These are phyloP conservation scores for Onthophagus sagittarius DNA, from an alignment of 2,888 invertebrate genomes.

Conservation along the genomic window DNA sequence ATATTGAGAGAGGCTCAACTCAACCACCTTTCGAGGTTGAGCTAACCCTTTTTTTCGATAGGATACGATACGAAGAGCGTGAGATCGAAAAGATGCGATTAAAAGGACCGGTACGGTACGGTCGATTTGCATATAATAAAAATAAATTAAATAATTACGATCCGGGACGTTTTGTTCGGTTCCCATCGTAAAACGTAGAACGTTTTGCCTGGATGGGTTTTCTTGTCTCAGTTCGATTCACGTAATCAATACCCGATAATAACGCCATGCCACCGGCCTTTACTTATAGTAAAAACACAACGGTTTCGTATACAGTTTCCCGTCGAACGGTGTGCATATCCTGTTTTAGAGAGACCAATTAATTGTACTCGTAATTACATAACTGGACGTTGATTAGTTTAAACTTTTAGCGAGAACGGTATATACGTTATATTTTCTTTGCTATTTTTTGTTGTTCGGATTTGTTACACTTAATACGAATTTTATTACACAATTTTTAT, in stretches of 20 bases:
- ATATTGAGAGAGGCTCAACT: background rate
- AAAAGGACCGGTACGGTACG: background rate
- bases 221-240: background rate
- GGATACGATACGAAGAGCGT: background rate
- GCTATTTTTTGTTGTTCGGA: no score
- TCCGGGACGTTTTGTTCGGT: background rate
- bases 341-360: background rate
- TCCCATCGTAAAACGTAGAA: background rate
- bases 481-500: no score
- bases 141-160: background rate
- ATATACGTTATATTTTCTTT: background rate
- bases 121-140: background rate
- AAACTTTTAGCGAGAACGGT: background rate
- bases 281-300: background rate
- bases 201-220: background rate
- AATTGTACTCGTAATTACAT: background rate
- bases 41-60: conserved; percentile 3
- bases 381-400: background rate
- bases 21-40: background rate
- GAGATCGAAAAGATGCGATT: background rate
- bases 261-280: background rate
- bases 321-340: background rate
- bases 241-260: background rate
- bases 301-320: background rate
- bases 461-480: no score